A percentile compares a stretch with the other conserved stretches of the same genome.
phyloP scores from a whole-genome alignment of 1,140 invertebrate species.

The Potamilus streckersoni region DNA sequence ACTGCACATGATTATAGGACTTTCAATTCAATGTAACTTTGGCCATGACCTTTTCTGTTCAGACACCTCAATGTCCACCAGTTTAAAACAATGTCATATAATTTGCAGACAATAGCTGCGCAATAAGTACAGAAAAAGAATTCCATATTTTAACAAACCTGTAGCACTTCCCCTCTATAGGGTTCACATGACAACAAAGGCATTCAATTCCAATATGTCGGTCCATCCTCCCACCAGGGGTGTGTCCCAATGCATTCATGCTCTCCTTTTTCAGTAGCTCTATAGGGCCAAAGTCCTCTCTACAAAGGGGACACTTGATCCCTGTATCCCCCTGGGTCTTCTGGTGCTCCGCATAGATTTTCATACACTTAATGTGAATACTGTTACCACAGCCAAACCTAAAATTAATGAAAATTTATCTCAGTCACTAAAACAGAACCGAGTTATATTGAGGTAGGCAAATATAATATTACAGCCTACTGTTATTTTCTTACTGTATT shows the following conservation, averaged over 20 bases:
- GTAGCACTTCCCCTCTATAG: constrained; percentile 68
- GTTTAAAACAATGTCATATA: background rate
- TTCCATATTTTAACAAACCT: constrained; percentile 42
- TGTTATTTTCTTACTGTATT: too few species aligned
- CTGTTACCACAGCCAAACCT: constrained; percentile 69
- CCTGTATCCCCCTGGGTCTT: constrained; percentile 54
- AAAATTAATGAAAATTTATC: background rate
- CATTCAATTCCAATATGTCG: constrained; percentile 60
- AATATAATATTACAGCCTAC: too few species aligned
- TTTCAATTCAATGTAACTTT: background rate
- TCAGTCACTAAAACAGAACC: background rate
- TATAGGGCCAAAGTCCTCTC: constrained; percentile 67
- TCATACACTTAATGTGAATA: constrained; percentile 69
- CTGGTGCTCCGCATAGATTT: constrained; percentile 68
- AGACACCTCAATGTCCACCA: background rate
- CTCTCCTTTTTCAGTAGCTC: constrained; percentile 62
- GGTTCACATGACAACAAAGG: constrained; percentile 55
- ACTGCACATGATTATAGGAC: too few species aligned
- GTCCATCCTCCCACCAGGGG: constrained; percentile 44
- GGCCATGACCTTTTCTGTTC: background rate
- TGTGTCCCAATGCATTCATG: constrained; percentile 51
- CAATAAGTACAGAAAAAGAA: too few species aligned
- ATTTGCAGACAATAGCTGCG: background rate
- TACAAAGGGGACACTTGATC: constrained; percentile 68
- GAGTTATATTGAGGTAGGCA: too few species aligned